These are phyloP conservation scores for Strigamia crassipes DNA, from an alignment of 2,888 invertebrate genomes.

Conservation along the genomic window DNA sequence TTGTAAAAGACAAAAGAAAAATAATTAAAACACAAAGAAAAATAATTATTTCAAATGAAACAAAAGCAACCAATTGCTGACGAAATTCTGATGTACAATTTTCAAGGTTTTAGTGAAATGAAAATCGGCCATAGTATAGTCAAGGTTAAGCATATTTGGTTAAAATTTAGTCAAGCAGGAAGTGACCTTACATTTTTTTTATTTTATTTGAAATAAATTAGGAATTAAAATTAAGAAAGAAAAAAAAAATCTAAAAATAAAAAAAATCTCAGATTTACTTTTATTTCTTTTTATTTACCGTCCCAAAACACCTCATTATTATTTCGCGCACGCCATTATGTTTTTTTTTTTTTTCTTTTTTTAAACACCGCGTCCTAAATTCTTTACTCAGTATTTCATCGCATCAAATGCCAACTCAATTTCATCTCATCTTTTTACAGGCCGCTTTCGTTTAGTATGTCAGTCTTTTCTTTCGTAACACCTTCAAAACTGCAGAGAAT, in stretches of 20 bases:
- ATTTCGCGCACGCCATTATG: neutral
- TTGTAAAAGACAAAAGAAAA: too few species aligned
- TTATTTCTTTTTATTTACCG: neutral
- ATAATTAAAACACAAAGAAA: too few species aligned
- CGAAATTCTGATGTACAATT: neutral
- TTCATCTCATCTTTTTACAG: neutral
- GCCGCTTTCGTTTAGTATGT: neutral
- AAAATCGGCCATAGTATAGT: neutral
- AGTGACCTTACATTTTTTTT: neutral
- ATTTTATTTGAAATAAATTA: neutral
- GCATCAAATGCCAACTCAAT: neutral
- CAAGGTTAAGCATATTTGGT: neutral
- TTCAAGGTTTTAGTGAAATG: neutral
- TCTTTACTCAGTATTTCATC: neutral
- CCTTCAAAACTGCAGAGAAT: conserved; percentile 14
- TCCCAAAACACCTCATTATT: neutral
- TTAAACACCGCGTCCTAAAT: neutral
- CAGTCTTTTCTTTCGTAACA: conserved; percentile 32
- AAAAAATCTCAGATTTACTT: neutral
- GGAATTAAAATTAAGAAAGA: neutral
- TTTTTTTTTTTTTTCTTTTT: neutral
- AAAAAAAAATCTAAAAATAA: neutral
- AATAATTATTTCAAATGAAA: too few species aligned
- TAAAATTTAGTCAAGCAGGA: neutral
- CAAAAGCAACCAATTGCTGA: neutral